Base-by-base conservation (phyloP, 1,140 invertebrate genomes). In the Heliconius hewitsoni region DNA sequence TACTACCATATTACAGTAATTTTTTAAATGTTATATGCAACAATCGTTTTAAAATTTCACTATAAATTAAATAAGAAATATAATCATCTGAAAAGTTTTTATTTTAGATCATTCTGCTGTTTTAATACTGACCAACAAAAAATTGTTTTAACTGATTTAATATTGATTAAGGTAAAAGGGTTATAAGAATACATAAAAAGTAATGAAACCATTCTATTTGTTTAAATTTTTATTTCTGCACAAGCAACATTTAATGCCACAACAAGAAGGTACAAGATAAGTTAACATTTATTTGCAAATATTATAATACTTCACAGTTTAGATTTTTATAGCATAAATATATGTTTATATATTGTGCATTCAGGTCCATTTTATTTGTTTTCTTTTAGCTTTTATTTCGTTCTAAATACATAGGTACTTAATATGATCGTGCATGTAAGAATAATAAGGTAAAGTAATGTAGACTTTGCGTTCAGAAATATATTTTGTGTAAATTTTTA, bases 211-310 rank as follows among this genome's bases (percentile, higher is more conserved):
- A 57, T 30, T 73, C 3, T 70, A 30, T 34, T 34, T n/a, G 0
- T 74, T 71, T 11, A 80, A 52, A 76, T 66, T 73, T 60, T 86
- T 83, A 85, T 80, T 86, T 86, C 84, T 79, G 80, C 84, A 85
- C 82, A 91, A 90, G 87, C 85, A 89, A 90, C 88, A 89, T 84
- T 83, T 73, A 90, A 85, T 84, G 81, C 76, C 80, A 87, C 82
- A 86, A 76, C 71, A 74, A 75, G 78, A 74, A 79, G 60, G 46
- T 72, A 74, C 60, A 66, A 66, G 60, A 66, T 66, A 66, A 66
- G 60, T 66, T 60, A 30, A 66, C 27, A 66, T 66, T 30, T 23
- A 66, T 66, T 66, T 66, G 60, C 60, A 30, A 11, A 27, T 66
- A 66, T 27, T 30, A 30, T 30, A 66, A 66, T 66, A 66, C 4